phyloP scores from a whole-genome alignment of 2,113 vertebrate species.

The Passer domesticus region DNA sequence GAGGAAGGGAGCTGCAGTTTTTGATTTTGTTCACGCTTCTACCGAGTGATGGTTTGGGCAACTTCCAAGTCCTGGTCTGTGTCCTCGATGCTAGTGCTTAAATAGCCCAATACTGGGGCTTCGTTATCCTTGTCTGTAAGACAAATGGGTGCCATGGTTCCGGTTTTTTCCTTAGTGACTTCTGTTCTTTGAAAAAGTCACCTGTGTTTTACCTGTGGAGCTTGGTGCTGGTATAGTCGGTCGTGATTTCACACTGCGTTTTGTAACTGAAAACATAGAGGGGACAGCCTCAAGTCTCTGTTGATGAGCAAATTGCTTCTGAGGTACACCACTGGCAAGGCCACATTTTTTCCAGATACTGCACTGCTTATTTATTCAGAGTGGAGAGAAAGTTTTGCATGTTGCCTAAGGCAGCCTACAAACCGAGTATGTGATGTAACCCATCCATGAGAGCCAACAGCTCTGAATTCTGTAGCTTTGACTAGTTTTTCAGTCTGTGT shows the following conservation, averaged over 20 bases:
- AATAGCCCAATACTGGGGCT: not conserved
- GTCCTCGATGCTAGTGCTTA: not conserved
- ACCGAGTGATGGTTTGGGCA: not conserved
- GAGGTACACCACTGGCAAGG: not conserved
- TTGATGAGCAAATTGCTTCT: not conserved
- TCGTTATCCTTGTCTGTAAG: not conserved
- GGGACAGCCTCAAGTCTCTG: not conserved
- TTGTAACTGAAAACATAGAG: not conserved
- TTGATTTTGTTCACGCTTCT: not conserved
- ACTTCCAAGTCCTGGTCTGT: not conserved
- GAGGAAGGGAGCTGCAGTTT: not conserved
- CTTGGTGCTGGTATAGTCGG: too few species aligned
- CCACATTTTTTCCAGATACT: not conserved
- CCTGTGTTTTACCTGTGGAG: not conserved
- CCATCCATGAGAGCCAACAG: not conserved
- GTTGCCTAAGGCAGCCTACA: conserved; percentile 17
- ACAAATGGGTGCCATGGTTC: rapidly evolving
- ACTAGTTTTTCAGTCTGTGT: conserved; percentile 37
- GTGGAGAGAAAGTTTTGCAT: not conserved
- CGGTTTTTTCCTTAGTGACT: not conserved
- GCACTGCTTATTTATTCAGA: not conserved
- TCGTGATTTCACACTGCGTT: not conserved
- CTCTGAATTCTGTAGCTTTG: not conserved
- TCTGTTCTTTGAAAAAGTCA: not conserved
- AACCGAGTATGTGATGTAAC: not conserved